Evolutionary conservation across 2,888 invertebrate species (phyloP).

Genomic region (Loripinus fragilis): DNA sequence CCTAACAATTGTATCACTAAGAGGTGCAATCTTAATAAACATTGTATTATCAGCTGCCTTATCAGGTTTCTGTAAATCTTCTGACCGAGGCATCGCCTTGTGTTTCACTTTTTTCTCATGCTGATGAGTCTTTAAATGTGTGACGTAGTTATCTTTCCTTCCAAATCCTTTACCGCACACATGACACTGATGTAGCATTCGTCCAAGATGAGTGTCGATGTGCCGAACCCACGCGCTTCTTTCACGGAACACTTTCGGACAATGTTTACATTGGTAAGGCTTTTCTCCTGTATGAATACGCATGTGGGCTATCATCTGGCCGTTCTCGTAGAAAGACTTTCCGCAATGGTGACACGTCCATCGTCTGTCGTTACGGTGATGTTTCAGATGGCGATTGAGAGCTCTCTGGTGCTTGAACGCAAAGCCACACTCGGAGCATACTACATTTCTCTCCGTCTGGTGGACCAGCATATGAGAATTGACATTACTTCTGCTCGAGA

Average conservation of each 20-base stretch:
- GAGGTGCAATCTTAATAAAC: no score
- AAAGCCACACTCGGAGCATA: slow-evolving; percentile 4
- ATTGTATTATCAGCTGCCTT: no score
- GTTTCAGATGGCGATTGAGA: not conserved
- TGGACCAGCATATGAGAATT: slow-evolving; percentile 10
- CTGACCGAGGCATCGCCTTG: not conserved
- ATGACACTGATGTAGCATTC: slow-evolving; percentile 1
- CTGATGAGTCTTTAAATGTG: not conserved
- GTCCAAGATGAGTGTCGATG: not conserved
- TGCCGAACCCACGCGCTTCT: slow-evolving; percentile 7
- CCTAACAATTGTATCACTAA: no score
- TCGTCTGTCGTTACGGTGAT: not conserved
- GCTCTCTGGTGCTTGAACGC: slow-evolving; percentile 1
- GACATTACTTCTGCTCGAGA: not conserved
- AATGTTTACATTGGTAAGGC: not conserved
- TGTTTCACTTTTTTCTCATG: not conserved
- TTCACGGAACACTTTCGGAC: not conserved
- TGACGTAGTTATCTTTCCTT: slow-evolving; percentile 12
- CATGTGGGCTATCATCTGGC: not conserved
- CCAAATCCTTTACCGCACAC: not conserved
- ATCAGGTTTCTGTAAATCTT: no score
- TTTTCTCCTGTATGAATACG: slow-evolving; percentile 1
- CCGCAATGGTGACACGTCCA: not conserved
- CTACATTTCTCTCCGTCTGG: not conserved
- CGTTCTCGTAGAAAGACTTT: slow-evolving; percentile 5